Conservation (phyloP, 2,888 invertebrate species). For the Galeruca laticollis region DNA sequence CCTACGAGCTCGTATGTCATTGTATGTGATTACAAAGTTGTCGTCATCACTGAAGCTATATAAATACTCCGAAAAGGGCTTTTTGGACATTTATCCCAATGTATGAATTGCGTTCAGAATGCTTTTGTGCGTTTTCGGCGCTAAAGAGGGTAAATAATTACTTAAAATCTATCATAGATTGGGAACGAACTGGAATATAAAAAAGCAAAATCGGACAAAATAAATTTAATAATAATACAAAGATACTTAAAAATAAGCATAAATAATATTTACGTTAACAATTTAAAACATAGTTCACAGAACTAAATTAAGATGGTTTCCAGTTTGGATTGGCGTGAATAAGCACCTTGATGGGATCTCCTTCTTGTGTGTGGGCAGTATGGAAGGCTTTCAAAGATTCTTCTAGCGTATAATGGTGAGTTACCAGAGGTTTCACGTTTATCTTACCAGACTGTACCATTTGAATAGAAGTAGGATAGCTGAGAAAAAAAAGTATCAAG, state of each 20-base stretch:
- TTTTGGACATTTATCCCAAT: too few species aligned
- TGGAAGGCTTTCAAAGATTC: conserved; percentile 88
- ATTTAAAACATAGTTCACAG: not conserved
- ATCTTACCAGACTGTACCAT: conserved; percentile 83
- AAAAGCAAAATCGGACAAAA: not conserved
- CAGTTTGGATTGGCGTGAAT: conserved; percentile 75
- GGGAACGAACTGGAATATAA: not conserved
- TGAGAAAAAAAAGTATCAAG: conserved; percentile 60
- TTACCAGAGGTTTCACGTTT: conserved; percentile 84
- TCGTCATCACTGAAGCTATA: too few species aligned
- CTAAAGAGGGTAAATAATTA: too few species aligned
- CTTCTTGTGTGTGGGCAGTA: conserved; percentile 78
- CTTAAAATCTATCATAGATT: too few species aligned
- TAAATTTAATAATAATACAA: not conserved
- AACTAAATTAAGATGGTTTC: conserved; percentile 49
- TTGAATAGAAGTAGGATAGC: conserved; percentile 83
- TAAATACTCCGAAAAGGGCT: too few species aligned
- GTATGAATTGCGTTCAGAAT: too few species aligned
- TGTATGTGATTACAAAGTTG: too few species aligned
- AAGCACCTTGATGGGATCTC: conserved; percentile 88
- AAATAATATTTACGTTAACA: not conserved
- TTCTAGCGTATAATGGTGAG: conserved; percentile 84
- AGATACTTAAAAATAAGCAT: not conserved
- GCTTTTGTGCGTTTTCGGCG: too few species aligned
- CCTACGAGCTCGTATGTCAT: too few species aligned